Conservation (phyloP, 2,797 vertebrate species). For the Oreonectes daqikongensis region DNA sequence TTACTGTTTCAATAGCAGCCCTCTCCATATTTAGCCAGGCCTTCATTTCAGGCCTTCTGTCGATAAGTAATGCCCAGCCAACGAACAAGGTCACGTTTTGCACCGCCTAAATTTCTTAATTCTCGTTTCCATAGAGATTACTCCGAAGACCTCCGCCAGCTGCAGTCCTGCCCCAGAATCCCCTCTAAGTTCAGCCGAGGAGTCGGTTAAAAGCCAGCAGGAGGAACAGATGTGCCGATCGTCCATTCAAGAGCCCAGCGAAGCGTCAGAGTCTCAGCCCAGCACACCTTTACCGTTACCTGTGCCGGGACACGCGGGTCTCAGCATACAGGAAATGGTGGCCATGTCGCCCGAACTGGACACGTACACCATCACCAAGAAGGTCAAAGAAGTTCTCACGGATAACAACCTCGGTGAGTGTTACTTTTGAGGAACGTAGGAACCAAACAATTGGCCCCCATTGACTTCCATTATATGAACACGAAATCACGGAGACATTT, state of each 20-base stretch:
- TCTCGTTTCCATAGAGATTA: conserved; percentile 78
- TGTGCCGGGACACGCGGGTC: conserved; percentile 80
- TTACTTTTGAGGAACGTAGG: no score
- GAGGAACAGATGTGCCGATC: conserved; percentile 67
- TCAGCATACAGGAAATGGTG: conserved; percentile 87
- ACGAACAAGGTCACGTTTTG: background rate
- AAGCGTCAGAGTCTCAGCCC: conserved; percentile 79
- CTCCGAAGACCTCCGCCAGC: conserved; percentile 88
- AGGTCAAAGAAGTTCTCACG: conserved; percentile 88
- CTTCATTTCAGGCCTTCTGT: conserved; percentile 6
- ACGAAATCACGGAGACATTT: no score
- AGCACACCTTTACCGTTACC: conserved; percentile 78
- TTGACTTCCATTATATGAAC: no score
- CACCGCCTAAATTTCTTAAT: conserved; percentile 7
- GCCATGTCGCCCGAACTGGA: conserved; percentile 88
- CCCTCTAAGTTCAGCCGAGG: conserved; percentile 83
- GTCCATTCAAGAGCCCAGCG: conserved; percentile 75
- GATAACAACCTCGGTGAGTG: conserved; percentile 89
- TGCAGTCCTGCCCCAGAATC: conserved; percentile 88
- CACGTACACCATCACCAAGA: conserved; percentile 88
- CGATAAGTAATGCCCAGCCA: background rate
- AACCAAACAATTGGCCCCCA: no score
- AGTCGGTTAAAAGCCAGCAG: conserved; percentile 83
- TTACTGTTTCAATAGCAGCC: conserved; percentile 17
- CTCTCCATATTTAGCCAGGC: conserved; percentile 31